Base-by-base conservation (phyloP, 2,113 vertebrate genomes). In the Amblyornis subalaris region DNA sequence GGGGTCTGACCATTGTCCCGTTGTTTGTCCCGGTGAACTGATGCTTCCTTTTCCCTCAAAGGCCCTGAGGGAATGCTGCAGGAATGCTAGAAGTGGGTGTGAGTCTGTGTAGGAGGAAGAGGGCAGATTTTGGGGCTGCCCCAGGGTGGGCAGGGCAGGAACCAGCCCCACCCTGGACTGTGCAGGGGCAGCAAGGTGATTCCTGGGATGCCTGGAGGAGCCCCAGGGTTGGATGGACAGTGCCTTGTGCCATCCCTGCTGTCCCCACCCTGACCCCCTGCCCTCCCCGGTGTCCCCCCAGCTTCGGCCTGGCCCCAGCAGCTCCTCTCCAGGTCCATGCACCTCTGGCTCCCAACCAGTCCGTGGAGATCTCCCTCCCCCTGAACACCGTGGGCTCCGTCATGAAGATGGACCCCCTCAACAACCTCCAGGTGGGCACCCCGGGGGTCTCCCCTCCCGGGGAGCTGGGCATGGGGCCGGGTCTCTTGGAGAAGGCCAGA, bases 361-460 rank as follows among this genome's bases (percentile, higher is more conserved):
- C 97, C 0, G 99, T 99, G 94, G 99, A 99, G 93, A 98, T 98
- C 87, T 97, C 98, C 62, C 98, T 99, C 38, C 99, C 99, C 0
- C 98, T 99, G 64, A 99, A 97, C 97, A 99, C 98, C 0, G 98
- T 98, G 7, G 99, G 99, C 66, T 99, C 99, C 0, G 98, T 99
- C 90, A 99, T 99, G 99, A 99, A 99, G 98, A 99, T 99, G 99
- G 99, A 99, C 9, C 99, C 99, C 10, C 98, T 99, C 67, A 99
- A 98, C 97, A 99, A 99, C 86, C 98, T 99, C 24, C 99, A 99
- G 99, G 99, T 99, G 94, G 82, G 96, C 4, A 67, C 2, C 2
- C 2, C 0, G 0, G 26, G 29, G 42, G 5, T 33, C 24, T 29
- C 31, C 35, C 53, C 45, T 61, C 19, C 44, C 10, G 54, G 47